Evolutionary conservation across 2,888 invertebrate genomes (phyloP), one percentile per base, ranked within the genome.

Genomic region (Ectobius pallidus): DNA sequence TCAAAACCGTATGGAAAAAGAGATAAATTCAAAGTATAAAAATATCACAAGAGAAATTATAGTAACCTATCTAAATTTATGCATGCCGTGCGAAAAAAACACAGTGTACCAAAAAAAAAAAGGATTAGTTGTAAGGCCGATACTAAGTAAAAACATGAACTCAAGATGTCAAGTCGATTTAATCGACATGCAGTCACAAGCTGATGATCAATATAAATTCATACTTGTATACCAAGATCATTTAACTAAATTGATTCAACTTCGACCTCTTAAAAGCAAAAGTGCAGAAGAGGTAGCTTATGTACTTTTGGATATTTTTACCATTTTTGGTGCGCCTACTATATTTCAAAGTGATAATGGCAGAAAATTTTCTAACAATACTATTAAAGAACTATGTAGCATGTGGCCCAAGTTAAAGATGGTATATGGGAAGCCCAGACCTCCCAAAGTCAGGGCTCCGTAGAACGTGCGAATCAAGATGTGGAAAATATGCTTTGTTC

Each of bases 401-500:
- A 25, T 32, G 34, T 70, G 70, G 55, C 14, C 20, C 6, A 32
- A 70, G n/a, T 30, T 55, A 58, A 55, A 70, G 39, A 65, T 65
- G 1, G 2, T 65, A 14, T 32, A 65, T n/a, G 65, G 65, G 11
- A 65, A 65, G n/a, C 65, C 65, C n/a, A 3, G 9, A n/a, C 52
- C 18, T 11, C 9, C 52, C 20, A 52, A 16, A 30, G 34, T 3
- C 65, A 30, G n/a, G n/a, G 65, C 16, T 65, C 34, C 9, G 39
- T 65, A 1, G 65, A 65, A 34, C 42, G 62, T 32, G 55, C 52
- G 20, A 72, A 52, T 27, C 46, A 32, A n/a, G 52, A 58, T 67
- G 34, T 73, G 25, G 62, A 73, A 73, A 73, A 73, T 20, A 73
- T 73, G 58, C 44, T 74, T 18, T n/a, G 34, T 20, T 69, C 72